Conservation (phyloP, 2,113 vertebrate species). For the Opisthocomus hoazin region DNA sequence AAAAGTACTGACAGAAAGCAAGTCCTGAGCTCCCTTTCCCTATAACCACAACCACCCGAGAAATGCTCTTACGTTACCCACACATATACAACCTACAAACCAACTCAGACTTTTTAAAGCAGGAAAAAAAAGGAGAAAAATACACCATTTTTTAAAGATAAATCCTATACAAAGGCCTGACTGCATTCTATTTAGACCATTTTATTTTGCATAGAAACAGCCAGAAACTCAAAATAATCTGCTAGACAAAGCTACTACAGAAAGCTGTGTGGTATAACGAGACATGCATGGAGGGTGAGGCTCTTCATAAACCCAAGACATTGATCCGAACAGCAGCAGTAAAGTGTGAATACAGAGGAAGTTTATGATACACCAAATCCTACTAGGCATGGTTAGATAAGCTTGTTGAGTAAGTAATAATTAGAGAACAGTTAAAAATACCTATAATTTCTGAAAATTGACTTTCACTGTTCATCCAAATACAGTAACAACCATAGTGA, state of each 20-base stretch:
- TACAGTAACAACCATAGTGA: background rate
- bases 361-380: background rate
- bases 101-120: background rate
- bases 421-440: background rate
- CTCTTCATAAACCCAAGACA: background rate
- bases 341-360: background rate
- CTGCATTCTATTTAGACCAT: background rate
- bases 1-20: background rate
- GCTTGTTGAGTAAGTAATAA: background rate
- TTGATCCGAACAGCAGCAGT: background rate
- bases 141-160: fast-evolving
- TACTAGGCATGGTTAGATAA: background rate
- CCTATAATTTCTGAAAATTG: background rate
- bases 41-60: background rate
- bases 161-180: background rate
- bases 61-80: background rate
- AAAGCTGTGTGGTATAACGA: background rate
- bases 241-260: background rate
- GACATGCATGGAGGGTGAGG: background rate
- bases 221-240: background rate
- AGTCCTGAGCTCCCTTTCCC: background rate
- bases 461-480: background rate
- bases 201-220: background rate
- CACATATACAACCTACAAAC: background rate
- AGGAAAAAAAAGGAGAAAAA: background rate